Conservation (phyloP, 2,797 vertebrate species). For the Morus bassanus region DNA sequence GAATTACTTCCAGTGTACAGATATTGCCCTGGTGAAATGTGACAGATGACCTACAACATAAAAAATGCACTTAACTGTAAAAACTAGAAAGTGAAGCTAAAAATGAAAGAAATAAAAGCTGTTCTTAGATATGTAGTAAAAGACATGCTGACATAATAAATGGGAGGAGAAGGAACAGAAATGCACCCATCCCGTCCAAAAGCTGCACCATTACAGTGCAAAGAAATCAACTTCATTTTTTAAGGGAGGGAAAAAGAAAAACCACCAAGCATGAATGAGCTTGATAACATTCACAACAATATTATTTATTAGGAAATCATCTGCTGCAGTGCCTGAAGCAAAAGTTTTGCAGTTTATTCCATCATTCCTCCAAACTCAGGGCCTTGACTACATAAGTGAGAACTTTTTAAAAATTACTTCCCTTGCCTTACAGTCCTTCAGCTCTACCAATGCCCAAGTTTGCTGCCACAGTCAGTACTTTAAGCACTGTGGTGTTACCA, state of each 20-base stretch:
- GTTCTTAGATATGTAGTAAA: not conserved
- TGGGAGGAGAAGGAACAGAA: not conserved
- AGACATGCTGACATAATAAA: not conserved
- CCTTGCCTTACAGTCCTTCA: not conserved
- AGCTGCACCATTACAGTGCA: not conserved
- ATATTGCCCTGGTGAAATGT: constrained; percentile 8
- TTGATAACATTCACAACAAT: not conserved
- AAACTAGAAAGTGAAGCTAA: constrained; percentile 40
- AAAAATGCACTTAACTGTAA: constrained; percentile 59
- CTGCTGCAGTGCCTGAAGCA: not conserved
- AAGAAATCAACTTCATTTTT: not conserved
- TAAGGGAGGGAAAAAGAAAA: not conserved
- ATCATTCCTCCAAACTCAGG: not conserved
- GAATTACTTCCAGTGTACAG: constrained; percentile 37
- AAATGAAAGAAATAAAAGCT: constrained; percentile 32
- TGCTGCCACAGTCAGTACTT: not conserved
- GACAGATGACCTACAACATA: constrained; percentile 48
- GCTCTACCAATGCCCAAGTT: not conserved
- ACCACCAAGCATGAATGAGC: not conserved
- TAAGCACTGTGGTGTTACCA: not conserved
- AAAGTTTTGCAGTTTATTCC: not conserved
- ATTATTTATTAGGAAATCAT: not conserved
- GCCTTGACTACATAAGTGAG: not conserved
- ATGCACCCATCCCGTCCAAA: not conserved
- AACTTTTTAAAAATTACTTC: not conserved